These are phyloP conservation scores for Seriola aureovittata DNA, from an alignment of 2,113 vertebrate species.

Conservation along the genomic window DNA sequence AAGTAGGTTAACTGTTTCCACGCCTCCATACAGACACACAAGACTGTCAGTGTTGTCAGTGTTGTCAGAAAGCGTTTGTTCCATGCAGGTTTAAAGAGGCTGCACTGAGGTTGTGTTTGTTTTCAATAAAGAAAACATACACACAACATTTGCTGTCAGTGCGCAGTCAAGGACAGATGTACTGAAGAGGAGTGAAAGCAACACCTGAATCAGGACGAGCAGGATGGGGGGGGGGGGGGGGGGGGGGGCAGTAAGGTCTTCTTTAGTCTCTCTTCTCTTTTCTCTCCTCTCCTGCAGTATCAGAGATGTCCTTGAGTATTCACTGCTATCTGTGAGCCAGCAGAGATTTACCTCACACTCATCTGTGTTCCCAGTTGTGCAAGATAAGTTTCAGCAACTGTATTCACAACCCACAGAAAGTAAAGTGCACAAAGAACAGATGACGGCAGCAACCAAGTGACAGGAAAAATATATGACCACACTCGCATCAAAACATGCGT, in stretches of 20 bases:
- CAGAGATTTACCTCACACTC: not conserved
- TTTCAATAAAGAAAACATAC: not conserved
- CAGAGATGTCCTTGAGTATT: conserved; percentile 3
- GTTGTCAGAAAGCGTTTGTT: conserved; percentile 20
- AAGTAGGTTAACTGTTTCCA: not conserved
- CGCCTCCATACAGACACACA: not conserved
- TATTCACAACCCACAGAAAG: conserved; percentile 1
- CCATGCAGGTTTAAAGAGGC: not conserved
- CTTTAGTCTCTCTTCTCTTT: not conserved
- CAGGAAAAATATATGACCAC: not conserved
- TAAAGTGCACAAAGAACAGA: not conserved
- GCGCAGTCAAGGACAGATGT: conserved; percentile 48
- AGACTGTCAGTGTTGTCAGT: not conserved
- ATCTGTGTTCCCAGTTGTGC: not conserved
- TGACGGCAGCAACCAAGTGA: not conserved
- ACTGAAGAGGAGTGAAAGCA: conserved; percentile 15
- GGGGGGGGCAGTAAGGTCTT: not conserved
- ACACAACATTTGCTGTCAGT: conserved; percentile 24
- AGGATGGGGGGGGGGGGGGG: not conserved
- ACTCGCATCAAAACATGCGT: not conserved
- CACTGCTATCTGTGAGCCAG: not conserved
- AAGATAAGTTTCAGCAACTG: not conserved
- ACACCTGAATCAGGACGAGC: not conserved
- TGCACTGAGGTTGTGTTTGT: not conserved
- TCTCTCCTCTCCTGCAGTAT: not conserved